A percentile compares a stretch with the other conserved stretches of the same genome.
Conservation (phyloP, 37 sponge, comb jelly and placozoan genomes). For the Crambe crambe region DNA sequence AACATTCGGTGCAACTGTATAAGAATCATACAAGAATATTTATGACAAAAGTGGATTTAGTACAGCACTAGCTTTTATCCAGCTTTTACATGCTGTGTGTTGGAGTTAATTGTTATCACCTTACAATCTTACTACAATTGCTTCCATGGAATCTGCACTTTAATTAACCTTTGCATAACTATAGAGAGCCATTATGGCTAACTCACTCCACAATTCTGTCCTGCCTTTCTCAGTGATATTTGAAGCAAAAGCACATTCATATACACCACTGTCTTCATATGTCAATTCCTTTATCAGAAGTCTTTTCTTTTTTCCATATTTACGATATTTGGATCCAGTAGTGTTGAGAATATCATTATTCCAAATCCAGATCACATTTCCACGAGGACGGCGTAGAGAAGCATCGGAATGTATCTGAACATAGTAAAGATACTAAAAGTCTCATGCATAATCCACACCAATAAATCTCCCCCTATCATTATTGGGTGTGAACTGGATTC, state of each 20-base stretch:
- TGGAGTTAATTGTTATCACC: too few species aligned
- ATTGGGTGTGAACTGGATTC: too few species aligned
- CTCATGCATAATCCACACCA: too few species aligned
- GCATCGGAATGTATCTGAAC: slow-evolving; percentile 1
- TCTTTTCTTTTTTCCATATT: slow-evolving; percentile 22
- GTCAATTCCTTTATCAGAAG: slow-evolving; percentile 7
- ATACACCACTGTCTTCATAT: slow-evolving; percentile 17
- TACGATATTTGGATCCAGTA: not conserved
- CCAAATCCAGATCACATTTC: slow-evolving; percentile 29
- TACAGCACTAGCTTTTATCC: too few species aligned
- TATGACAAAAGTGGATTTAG: not conserved
- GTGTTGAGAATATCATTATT: slow-evolving; percentile 2
- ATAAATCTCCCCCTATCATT: too few species aligned
- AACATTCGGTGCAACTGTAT: not conserved
- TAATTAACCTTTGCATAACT: too few species aligned
- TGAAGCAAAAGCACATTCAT: slow-evolving; percentile 26
- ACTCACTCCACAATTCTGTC: slow-evolving; percentile 40
- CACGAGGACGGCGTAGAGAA: not conserved
- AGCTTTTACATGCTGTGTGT: too few species aligned
- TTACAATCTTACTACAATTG: too few species aligned
- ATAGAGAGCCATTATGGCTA: too few species aligned
- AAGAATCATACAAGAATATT: not conserved
- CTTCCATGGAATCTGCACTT: too few species aligned
- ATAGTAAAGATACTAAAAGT: too few species aligned
- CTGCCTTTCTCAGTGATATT: slow-evolving; percentile 27